Base-by-base conservation (phyloP, 2,888 invertebrate genomes). In the Aleiodes testaceus region DNA sequence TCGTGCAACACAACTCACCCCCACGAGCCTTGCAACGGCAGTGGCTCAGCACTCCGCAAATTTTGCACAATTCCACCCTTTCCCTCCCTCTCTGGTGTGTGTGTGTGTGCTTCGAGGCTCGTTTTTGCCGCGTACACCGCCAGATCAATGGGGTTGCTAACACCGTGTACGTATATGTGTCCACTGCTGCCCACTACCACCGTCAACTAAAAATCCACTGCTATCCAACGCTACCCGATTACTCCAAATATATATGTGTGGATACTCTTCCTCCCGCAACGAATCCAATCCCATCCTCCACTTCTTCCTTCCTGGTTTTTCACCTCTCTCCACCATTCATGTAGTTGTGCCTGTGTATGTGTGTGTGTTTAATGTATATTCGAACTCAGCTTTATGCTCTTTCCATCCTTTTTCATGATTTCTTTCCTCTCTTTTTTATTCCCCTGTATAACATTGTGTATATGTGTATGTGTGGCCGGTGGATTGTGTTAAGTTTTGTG, bases 131-230 rank as follows among this genome's bases (percentile, higher is more conserved):
- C 85, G 82, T 82, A 82, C 84, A 83, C 84, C 83, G 82, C 81
- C 86, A 86, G 86, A 86, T 87, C 87, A 86, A 87, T 86, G 87
- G 85, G 85, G 84, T 84, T 86, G 86, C 86, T 86, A 86, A 86
- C 87, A 85, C 85, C 83, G 73, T 36, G 81, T 85, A 82, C 81
- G 82, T 84, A 83, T 83, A 80, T 82, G 81, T 84, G 81, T 81
- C 81, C 70, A 47, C 70, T 44, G 47, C 18, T 70, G 49, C 59
- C 66, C 49, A 61, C 66, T 63, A 66, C 12, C 18, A 26, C 67
- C 18, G 20, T 45, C 49, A 20, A 45, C 22, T 30, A 53, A 59
- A 45, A 52, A 20, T 30, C n/a, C 50, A 47, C 59, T 50, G 12
- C n/a, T 49, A 3, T 66, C n/a, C 49, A n/a, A 20, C 42, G 5